These are phyloP conservation scores for Hirtodrosophila cameraria DNA, from an alignment of 2,888 invertebrate species.

Conservation along the genomic window DNA sequence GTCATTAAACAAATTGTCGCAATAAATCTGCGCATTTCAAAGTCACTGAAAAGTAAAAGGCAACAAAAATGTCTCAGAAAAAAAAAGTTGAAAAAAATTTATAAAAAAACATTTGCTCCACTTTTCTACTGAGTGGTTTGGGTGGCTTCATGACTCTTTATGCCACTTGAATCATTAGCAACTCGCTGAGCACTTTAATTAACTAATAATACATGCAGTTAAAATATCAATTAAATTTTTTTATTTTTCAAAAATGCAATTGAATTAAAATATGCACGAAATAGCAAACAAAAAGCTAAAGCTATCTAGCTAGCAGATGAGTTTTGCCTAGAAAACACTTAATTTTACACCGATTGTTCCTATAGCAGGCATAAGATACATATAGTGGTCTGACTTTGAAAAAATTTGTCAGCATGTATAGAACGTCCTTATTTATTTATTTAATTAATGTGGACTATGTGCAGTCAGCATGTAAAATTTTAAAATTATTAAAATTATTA, in stretches of 20 bases:
- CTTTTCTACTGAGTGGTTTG: background rate
- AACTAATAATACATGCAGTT: constrained; percentile 58
- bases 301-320: too few relatives aligned
- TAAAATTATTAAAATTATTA: too few relatives aligned
- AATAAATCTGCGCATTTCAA: constrained; percentile 80
- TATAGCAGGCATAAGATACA: too few relatives aligned
- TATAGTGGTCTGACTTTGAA: too few relatives aligned
- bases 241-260: constrained; percentile 29
- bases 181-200: constrained; percentile 53
- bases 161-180: constrained; percentile 60
- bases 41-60: constrained; percentile 70
- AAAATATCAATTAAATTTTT: constrained; percentile 48
- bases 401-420: too few relatives aligned
- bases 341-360: too few relatives aligned
- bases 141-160: background rate
- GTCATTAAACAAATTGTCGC: constrained; percentile 81
- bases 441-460: too few relatives aligned
- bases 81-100: constrained; percentile 18
- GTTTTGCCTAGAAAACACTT: too few relatives aligned
- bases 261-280: constrained; percentile 28
- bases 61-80: constrained; percentile 37
- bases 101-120: background rate
- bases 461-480: too few relatives aligned
- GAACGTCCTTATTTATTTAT: too few relatives aligned
- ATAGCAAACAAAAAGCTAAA: too few relatives aligned